Conservation (phyloP, 2,113 vertebrate genomes). For the Irena cyanogastra region DNA sequence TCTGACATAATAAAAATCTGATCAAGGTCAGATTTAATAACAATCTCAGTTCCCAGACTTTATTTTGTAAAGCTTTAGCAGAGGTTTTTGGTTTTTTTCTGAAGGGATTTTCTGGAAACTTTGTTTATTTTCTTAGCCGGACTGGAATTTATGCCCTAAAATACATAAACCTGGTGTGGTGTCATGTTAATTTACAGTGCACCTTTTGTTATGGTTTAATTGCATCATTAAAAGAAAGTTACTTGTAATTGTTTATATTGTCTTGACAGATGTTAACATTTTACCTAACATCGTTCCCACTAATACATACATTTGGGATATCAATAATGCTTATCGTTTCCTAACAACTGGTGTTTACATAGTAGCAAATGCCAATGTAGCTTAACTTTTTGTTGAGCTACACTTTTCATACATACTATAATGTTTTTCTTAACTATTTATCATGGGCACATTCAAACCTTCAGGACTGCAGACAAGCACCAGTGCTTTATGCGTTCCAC, state of each 20-base stretch:
- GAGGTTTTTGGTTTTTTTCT: conserved; percentile 38
- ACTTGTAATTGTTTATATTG: conserved; percentile 72
- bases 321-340: conserved; percentile 69
- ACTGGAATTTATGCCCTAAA: conserved; percentile 59
- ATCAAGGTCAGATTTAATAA: conserved; percentile 84
- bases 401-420: neutral
- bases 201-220: conserved; percentile 70
- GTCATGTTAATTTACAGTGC: conserved; percentile 65
- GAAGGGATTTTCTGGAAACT: conserved; percentile 62
- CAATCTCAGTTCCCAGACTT: conserved; percentile 73
- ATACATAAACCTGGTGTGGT: conserved; percentile 49
- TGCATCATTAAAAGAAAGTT: conserved; percentile 74
- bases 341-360: conserved; percentile 76
- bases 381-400: conserved; percentile 57
- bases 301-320: conserved; percentile 70
- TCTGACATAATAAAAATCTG: conserved; percentile 81
- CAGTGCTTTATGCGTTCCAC: neutral
- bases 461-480: neutral
- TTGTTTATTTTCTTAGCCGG: conserved; percentile 57
- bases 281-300: conserved; percentile 62
- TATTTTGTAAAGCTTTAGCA: conserved; percentile 60
- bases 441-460: conserved; percentile 28
- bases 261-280: conserved; percentile 77
- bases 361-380: conserved; percentile 68
- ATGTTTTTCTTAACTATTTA: conserved; percentile 51